phyloP scores from a whole-genome alignment of 2,113 vertebrate genomes.

The Rousettus leschenaultii region DNA sequence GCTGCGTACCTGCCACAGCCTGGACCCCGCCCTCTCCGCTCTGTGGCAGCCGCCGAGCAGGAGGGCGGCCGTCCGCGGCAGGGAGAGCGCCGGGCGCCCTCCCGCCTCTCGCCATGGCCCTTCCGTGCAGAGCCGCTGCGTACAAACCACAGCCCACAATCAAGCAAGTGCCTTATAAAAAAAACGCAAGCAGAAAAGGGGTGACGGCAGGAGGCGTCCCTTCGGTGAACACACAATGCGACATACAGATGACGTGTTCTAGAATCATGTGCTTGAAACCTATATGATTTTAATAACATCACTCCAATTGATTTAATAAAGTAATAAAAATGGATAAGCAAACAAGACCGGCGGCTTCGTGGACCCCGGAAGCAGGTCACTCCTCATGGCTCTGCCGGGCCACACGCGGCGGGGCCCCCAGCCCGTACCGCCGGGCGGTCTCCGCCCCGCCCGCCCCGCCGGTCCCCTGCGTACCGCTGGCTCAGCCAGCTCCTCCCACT shows the following conservation, averaged over 20 bases:
- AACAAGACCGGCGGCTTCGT: neutral
- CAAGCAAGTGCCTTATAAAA: neutral
- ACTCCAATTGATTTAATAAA: no score
- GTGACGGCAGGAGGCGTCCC: no score
- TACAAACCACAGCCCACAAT: no score
- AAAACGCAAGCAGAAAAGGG: no score
- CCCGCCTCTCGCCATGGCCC: neutral
- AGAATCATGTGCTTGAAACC: no score
- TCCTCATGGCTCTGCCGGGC: neutral
- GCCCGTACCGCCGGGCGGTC: neutral
- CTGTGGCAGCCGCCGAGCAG: neutral
- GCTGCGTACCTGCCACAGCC: no score
- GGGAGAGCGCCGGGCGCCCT: no score
- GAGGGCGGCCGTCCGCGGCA: neutral
- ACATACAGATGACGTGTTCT: no score
- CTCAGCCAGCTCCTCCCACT: neutral
- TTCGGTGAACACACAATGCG: no score
- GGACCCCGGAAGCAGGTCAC: neutral
- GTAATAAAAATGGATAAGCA: no score
- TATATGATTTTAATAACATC: no score
- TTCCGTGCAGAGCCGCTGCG: neutral
- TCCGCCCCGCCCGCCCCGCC: neutral
- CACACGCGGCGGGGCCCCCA: neutral
- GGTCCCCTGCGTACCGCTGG: rapidly evolving
- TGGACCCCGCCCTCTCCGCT: no score